Conservation (phyloP, 2,888 invertebrate species). For the Lampropteryx suffumata region DNA sequence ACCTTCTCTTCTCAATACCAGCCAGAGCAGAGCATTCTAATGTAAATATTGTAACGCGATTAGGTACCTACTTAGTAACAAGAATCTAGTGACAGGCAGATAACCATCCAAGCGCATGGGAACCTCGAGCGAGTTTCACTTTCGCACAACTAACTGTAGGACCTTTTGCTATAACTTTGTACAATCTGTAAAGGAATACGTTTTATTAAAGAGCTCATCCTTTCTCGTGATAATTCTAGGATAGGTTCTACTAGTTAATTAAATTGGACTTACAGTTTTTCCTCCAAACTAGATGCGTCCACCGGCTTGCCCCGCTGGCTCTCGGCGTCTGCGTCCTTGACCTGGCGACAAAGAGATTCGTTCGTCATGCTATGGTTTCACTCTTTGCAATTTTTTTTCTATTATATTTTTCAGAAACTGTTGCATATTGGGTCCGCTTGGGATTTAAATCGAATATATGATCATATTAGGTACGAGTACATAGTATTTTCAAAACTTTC, state of each 20-base stretch:
- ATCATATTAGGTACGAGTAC: too few species aligned
- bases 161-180: too few species aligned
- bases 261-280: slow-evolving; percentile 78
- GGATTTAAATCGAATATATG: too few species aligned
- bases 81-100: slow-evolving; percentile 4
- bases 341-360: slow-evolving; percentile 46
- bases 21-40: slow-evolving; percentile 6
- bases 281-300: slow-evolving; percentile 63
- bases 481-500: too few species aligned
- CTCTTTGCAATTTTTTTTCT: slow-evolving; percentile 11
- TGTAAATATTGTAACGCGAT: slow-evolving; percentile 10
- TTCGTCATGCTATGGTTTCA: slow-evolving; percentile 27
- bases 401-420: background rate
- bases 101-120: background rate
- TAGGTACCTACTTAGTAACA: background rate
- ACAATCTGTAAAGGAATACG: too few species aligned
- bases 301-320: slow-evolving; percentile 61
- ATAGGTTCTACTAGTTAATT: too few species aligned
- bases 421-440: too few species aligned
- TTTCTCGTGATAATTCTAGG: too few species aligned
- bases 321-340: slow-evolving; percentile 74
- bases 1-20: slow-evolving; percentile 13
- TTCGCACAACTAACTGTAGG: too few species aligned
- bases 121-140: background rate
- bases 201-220: too few species aligned